Evolutionary conservation across 2,888 invertebrate species (phyloP), one percentile per base, ranked within the genome.

Genomic region (Hypsopygia costalis): DNA sequence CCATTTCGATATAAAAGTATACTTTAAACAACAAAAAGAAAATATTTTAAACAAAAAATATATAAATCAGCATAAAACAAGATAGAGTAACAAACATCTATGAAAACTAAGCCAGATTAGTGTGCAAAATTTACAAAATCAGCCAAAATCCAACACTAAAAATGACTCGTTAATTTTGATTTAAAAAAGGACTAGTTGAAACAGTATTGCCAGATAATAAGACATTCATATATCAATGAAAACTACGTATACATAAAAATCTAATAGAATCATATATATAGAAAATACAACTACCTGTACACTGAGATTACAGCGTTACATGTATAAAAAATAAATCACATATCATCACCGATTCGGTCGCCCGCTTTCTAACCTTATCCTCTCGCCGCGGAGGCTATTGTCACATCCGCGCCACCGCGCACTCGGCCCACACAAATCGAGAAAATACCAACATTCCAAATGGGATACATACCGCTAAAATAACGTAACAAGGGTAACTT

Each of bases 1-100:
- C 88, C 88, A 87, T 87, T 85, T 77, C 65, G 74, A 85, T 83
- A 82, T 78, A 81, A 65, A 77, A 69, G 75, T 83, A 81, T 80
- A 80, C 74, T 68, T 72, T 67, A 66, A 74, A n/a, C n/a, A n/a
- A n/a, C n/a, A n/a, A 67, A 55, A 82, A 81, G 75, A 85, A 83
- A 83, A 86, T 71, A 83, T 83, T 85, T 83, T 72, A 70, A 85
- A 86, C 64, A 81, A 74, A 79, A 20, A 72, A 73, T 69, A 77
- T 71, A 77, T 60, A 67, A 67, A 63, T 66, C 55, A 62, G 67
- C 62, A 62, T 65, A 67, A 66, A 68, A 75, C 78, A 77, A 66
- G 68, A 69, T 58, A 61, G 64, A 60, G 60, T 69, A 76, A 77
- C 74, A 70, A 80, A 70, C 56, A 69, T 61, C 52, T 65, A 37